phyloP scores from a whole-genome alignment of 2,113 vertebrate genomes.

The Ptilorrhoa leucosticta region DNA sequence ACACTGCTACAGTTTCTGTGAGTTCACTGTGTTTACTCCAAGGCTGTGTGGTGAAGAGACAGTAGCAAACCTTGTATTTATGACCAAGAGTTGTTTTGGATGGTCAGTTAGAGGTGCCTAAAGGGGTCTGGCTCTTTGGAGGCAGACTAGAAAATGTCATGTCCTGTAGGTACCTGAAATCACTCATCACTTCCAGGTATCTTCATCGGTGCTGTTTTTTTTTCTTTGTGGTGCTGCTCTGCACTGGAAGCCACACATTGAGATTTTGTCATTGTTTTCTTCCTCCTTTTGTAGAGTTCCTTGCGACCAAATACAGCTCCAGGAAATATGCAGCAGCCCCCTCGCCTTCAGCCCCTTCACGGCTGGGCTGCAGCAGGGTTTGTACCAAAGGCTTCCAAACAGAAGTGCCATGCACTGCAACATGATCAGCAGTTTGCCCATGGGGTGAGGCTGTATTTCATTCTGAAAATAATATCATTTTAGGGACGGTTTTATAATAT shows the following conservation, averaged over 20 bases:
- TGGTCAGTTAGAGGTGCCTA: neutral
- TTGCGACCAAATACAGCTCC: conserved; percentile 85
- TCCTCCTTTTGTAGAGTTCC: conserved; percentile 58
- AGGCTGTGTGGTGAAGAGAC: neutral
- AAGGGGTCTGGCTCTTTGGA: neutral
- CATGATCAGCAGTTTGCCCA: conserved; percentile 47
- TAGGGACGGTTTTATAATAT: neutral
- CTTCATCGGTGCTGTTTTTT: neutral
- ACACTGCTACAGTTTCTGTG: rapidly evolving
- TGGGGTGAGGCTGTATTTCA: conserved; percentile 63
- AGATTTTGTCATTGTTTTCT: neutral
- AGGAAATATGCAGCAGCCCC: conserved; percentile 76
- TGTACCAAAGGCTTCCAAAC: conserved; percentile 58
- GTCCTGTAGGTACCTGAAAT: neutral
- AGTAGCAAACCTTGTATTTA: neutral
- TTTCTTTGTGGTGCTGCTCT: neutral
- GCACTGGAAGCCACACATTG: neutral
- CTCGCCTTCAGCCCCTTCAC: conserved; percentile 77
- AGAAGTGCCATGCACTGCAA: conserved; percentile 42
- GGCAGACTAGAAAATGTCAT: neutral
- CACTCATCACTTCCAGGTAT: neutral
- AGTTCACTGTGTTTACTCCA: neutral
- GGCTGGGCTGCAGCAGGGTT: conserved; percentile 49
- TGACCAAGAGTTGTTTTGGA: neutral
- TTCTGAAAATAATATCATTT: neutral